Evolutionary conservation across 2,797 vertebrate genomes (phyloP).

Genomic region (Hydrophis major): DNA sequence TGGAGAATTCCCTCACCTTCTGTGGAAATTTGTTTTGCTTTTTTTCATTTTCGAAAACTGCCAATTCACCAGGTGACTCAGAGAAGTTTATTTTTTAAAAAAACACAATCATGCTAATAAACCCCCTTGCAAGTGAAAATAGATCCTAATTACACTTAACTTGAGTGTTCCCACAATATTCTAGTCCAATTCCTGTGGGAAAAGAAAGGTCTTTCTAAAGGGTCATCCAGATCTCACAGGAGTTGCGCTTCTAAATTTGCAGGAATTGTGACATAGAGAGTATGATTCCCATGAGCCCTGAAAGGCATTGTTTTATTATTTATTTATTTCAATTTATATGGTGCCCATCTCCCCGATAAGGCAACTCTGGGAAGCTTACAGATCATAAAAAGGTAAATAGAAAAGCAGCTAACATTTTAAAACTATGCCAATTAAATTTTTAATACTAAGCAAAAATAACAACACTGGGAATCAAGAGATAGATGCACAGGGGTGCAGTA

Average conservation of each 20-base stretch:
- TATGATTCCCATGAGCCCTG: background rate
- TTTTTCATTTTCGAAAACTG: background rate
- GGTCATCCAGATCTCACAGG: background rate
- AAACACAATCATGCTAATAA: background rate
- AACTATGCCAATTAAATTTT: background rate
- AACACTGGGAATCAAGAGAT: background rate
- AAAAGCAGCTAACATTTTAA: background rate
- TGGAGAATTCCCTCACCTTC: background rate
- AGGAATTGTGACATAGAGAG: background rate
- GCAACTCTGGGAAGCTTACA: background rate
- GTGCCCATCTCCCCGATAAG: background rate
- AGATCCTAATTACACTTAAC: background rate
- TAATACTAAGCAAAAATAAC: background rate
- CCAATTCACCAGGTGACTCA: background rate
- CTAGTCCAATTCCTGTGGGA: background rate
- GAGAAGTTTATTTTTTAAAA: background rate
- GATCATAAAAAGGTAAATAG: background rate
- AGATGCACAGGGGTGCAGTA: background rate
- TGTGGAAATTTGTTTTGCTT: background rate
- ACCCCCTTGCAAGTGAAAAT: background rate
- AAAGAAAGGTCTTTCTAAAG: background rate
- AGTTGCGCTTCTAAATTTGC: background rate
- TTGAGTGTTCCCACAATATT: background rate
- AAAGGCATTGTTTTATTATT: background rate
- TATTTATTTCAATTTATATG: background rate